These are phyloP conservation scores for Goniozus legneri DNA, from an alignment of 1,140 invertebrate species.

Conservation along the genomic window DNA sequence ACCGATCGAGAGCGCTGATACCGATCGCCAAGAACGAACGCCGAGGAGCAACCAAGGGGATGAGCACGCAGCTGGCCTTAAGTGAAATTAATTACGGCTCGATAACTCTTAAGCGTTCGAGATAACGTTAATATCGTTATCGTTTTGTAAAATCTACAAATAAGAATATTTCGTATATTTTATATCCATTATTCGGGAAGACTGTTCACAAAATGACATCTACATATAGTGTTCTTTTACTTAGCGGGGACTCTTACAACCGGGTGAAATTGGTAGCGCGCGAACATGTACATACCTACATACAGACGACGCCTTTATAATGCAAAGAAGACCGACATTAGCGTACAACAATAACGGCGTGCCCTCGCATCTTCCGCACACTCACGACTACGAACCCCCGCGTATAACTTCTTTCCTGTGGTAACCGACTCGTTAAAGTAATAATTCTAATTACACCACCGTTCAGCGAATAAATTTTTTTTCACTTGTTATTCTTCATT, in stretches of 20 bases:
- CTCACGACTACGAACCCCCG: too few relatives aligned
- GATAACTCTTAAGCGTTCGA: too few relatives aligned
- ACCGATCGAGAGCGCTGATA: not conserved
- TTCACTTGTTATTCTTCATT: not conserved
- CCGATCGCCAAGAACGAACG: not conserved
- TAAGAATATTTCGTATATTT: too few relatives aligned
- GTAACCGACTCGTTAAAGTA: constrained; percentile 42
- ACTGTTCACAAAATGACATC: too few relatives aligned
- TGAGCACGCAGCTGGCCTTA: constrained; percentile 18
- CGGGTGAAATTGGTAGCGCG: too few relatives aligned
- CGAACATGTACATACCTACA: too few relatives aligned
- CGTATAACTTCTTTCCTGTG: constrained; percentile 14
- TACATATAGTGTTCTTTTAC: too few relatives aligned
- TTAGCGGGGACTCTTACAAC: too few relatives aligned
- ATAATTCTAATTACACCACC: constrained; percentile 38
- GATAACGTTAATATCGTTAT: too few relatives aligned
- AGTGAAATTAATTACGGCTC: constrained; percentile 28
- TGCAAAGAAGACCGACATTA: constrained; percentile 40
- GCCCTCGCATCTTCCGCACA: not conserved
- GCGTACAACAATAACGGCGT: constrained; percentile 28
- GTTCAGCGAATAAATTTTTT: not conserved
- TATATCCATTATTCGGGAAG: too few relatives aligned
- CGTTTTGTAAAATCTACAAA: too few relatives aligned
- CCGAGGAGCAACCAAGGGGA: not conserved
- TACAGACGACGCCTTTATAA: constrained; percentile 38